These are phyloP conservation scores for Ispidina lecontei DNA, from an alignment of 2,797 vertebrate genomes.

Conservation along the genomic window DNA sequence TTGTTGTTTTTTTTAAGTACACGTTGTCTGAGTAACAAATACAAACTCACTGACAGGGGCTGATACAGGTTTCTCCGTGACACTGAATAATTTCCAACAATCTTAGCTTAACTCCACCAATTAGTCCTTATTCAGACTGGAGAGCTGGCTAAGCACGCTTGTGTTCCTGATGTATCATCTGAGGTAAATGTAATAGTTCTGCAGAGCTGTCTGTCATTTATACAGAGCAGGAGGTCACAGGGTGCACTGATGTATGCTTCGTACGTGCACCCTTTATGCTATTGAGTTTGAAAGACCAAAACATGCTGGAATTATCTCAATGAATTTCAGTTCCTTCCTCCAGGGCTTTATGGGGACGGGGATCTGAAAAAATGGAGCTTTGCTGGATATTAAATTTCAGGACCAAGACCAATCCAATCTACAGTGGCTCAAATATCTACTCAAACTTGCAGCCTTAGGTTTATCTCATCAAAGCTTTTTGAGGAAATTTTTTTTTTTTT, in stretches of 20 bases:
- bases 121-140: not conserved
- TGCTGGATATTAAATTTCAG: not conserved
- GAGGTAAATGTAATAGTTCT: not conserved
- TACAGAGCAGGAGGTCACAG: not conserved
- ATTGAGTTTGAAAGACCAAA: not conserved
- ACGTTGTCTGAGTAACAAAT: not conserved
- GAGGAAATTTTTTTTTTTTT: not conserved
- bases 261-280: not conserved
- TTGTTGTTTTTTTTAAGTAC: not conserved
- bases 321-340: not conserved
- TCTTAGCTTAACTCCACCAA: not conserved
- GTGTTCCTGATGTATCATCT: not conserved
- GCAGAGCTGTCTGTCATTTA: not conserved
- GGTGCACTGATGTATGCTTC: not conserved
- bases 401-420: not conserved
- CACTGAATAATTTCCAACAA: not conserved
- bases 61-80: not conserved
- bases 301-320: not conserved
- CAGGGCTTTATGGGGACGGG: not conserved
- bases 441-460: not conserved
- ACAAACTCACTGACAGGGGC: not conserved
- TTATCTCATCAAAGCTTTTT: not conserved
- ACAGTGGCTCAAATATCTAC: not conserved
- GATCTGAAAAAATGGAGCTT: conserved; percentile 16
- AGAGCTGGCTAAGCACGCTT: not conserved